Base-by-base conservation (phyloP, 2,113 vertebrate genomes). In the Callocephalon fimbriatum region DNA sequence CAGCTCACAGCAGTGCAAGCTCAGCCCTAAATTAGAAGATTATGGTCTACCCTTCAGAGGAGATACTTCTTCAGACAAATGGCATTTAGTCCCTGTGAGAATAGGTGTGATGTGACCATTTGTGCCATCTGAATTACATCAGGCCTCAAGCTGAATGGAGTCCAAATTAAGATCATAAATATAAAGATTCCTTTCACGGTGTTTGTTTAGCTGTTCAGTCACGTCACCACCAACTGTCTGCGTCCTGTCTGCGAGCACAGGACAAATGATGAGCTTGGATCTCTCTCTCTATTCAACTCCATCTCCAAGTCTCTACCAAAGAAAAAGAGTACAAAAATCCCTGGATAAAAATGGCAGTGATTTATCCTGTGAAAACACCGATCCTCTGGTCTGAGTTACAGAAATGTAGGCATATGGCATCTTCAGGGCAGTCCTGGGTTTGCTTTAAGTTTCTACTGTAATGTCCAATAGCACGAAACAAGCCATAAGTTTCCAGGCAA, bases 61-160 rank as follows among this genome's bases (percentile, higher is more conserved):
- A 92, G 58, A 79, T 73, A 37, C 31, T 93, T 83, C 32, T 88
- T 67, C 59, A 94, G 58, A 75, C 23, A 29, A 82, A 83, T 11
- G 37, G 21, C 67, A 38, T 78, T 76, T 35, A 25, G 62, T 75
- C 91, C 91, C 86, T 63, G 35, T 74, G 88, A 91, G 80, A 95
- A 91, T 74, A 95, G 86, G 89, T 91, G 83, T 93, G 80, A 96
- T 71, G 65, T 7, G 63, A 51, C 65, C 83, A 92, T 75, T 67
- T 56, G 42, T 89, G 83, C 88, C 79, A 88, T 62, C 32, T 1
- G 1, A 93, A 91, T 92, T 67, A 54, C 86, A 11, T 81, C 91
- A 95, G 83, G 80, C 62, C 65, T 74, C 45, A 58, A 63, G 26
- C 20, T 59, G 54, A 95, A 92, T 5, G 32, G 29, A 92, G 35